Base-by-base conservation (phyloP, 2,797 vertebrate species). In the Danio jaintianensis region DNA sequence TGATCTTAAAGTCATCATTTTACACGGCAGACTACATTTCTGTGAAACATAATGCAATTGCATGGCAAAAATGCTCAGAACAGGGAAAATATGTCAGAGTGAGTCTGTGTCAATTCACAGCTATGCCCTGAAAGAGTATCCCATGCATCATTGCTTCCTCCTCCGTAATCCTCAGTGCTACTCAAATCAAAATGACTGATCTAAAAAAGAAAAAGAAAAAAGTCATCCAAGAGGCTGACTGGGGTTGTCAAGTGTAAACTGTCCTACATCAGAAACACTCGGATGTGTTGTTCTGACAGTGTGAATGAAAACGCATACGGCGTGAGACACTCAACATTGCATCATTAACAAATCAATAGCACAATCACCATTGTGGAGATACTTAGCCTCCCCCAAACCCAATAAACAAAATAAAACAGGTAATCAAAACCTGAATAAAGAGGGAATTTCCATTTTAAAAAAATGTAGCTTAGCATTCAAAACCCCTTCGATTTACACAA, bases 231-330 rank as follows among this genome's bases (percentile, higher is more conserved):
- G 15, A 10, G 40, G n/a, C 48, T 7, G 12, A 61, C 43, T 22
- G 36, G 1, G 4, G 13, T n/a, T 62, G 47, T 70, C 45, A 70
- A 67, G 58, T 22, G 58, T 29, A 8, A 75, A 75, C 48, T 43
- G 36, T 15, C 2, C 5, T 20, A 50, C 22, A 75, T 63, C 58
- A 61, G 43, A 68, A 16, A 59, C 52, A 22, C 68, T 71, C 6
- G 52, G 15, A 79, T 63, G 56, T 79, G 20, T 72, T 52, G 36
- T 16, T 20, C 36, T 79, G 67, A 79, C 36, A 53, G 77, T 50
- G 45, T 62, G 56, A 79, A 71, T 53, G 11, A 62, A 42, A 73
- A 64, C 78, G 55, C 40, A 53, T 1, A 4, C 1, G 5, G 38
- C 0, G 68, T 55, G 48, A 62, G 38, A 18, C 13, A 55, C 11